Evolutionary conservation across 2,888 invertebrate species (phyloP), one percentile per base, ranked within the genome.

Genomic region (Rapana venosa): DNA sequence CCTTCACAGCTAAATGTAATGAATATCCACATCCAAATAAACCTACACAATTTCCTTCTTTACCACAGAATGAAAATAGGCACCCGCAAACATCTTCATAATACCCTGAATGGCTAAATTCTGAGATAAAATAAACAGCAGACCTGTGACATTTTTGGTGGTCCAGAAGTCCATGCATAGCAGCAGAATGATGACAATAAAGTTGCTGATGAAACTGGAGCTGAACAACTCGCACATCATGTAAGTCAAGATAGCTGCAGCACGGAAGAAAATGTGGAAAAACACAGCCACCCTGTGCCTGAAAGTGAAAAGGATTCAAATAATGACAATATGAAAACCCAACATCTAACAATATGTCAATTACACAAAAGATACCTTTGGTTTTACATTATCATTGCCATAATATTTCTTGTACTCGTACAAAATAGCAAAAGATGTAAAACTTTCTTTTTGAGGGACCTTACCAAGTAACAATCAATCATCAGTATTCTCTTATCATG

Each of bases 81-180:
- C 47, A 47, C 47, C 47, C 47, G 8, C 47, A 47, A 47, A 47
- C 47, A 47, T 47, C 47, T 47, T 47, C 47, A 47, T 5, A 47
- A 47, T 47, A 47, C 47, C 47, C 47, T 47, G 47, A 47, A 47
- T 8, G 8, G 47, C 47, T 47, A 47, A 47, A 47, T 47, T 47
- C 8, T 47, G 47, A 47, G 8, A 47, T 47, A 8, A 47, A 47
- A 2, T 47, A 47, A 66, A 66, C 15, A n/a, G 8, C 77, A 58
- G 22, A 97, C 97, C 97, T 91, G 98, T 98, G 86, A 99, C 98
- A 96, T 99, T 99, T 97, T 99, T 99, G 0, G 99, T 99, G 26
- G 98, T 98, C 99, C 99, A 99, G 97, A 99, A 99, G 96, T 99
- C 99, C 96, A 99, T 98, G 0, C 99, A 99, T 15, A 99, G 97